phyloP scores from a whole-genome alignment of 1,140 invertebrate species.

The Leptinotarsa undecemlineata region DNA sequence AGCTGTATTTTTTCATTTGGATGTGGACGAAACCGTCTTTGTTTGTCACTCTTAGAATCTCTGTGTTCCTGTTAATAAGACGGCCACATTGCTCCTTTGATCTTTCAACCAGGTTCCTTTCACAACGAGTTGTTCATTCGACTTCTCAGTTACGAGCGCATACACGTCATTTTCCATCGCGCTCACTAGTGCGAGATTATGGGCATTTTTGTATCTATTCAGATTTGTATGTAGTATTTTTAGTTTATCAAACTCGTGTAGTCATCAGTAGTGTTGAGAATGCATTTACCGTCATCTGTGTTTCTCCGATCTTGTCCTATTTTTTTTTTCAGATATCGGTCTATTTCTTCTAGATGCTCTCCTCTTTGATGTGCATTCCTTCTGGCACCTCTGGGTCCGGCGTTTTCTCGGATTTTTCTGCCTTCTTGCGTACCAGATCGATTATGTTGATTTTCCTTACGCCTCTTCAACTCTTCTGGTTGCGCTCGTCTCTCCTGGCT shows the following conservation, averaged over 20 bases:
- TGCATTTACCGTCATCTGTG: background rate
- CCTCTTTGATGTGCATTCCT: too few relatives aligned
- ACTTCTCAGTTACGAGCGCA: background rate
- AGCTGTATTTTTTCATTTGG: background rate
- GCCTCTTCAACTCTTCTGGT: too few relatives aligned
- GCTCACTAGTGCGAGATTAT: background rate
- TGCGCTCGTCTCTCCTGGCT: background rate
- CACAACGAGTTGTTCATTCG: background rate
- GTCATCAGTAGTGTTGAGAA: too few relatives aligned
- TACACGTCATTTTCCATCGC: background rate
- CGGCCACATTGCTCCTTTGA: background rate
- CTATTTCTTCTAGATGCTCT: too few relatives aligned
- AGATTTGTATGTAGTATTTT: background rate
- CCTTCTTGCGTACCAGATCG: too few relatives aligned
- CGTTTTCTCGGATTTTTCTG: too few relatives aligned
- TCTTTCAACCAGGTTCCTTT: background rate
- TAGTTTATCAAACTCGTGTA: background rate
- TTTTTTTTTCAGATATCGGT: background rate
- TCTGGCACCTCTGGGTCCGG: too few relatives aligned
- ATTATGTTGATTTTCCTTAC: too few relatives aligned
- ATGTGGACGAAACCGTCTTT: background rate
- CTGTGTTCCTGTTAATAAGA: background rate
- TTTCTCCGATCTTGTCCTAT: background rate
- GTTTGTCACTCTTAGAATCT: background rate
- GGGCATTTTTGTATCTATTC: background rate